Percentiles rank a stretch among this genome's conserved stretches.
Evolutionary conservation across 2,888 invertebrate genomes (phyloP).

Genomic region (Campoletis raptor): DNA sequence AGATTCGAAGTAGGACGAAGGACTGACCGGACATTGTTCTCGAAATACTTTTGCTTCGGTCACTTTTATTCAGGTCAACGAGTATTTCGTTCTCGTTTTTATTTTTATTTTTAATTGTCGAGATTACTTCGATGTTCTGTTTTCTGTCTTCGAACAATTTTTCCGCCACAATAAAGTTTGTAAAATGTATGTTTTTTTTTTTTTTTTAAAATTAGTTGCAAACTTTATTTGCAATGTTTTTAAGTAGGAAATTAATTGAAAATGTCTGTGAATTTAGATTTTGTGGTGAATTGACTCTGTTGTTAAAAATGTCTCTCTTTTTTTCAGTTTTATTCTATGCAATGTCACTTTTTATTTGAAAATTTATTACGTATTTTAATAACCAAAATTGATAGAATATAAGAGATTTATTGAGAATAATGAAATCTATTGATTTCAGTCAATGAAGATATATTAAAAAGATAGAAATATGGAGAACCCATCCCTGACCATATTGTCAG

Average conservation of each 20-base stretch:
- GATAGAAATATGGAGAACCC: slow-evolving; percentile 4
- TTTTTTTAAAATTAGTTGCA: too few relatives aligned
- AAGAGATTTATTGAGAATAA: not conserved
- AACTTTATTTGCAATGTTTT: not conserved
- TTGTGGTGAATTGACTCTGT: not conserved
- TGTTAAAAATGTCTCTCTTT: not conserved
- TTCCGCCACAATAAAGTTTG: not conserved
- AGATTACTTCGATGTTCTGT: not conserved
- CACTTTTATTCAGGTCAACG: not conserved
- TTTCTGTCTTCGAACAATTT: not conserved
- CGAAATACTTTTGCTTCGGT: slow-evolving; percentile 10
- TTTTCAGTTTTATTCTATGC: not conserved
- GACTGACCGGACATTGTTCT: not conserved
- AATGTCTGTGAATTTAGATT: not conserved
- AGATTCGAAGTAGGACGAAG: slow-evolving; percentile 3
- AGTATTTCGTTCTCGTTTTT: not conserved
- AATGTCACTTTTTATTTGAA: not conserved
- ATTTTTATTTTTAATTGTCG: slow-evolving; percentile 2
- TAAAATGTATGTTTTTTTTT: not conserved
- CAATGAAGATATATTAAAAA: slow-evolving; percentile 9
- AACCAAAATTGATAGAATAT: not conserved
- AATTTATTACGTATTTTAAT: not conserved
- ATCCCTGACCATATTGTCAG: slow-evolving; percentile 10
- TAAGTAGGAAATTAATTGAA: not conserved
- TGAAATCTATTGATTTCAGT: not conserved